Percentiles rank a stretch among this genome's conserved stretches.
phyloP scores from a whole-genome alignment of 1,140 invertebrate genomes.

The Drosophila bipectinata region DNA sequence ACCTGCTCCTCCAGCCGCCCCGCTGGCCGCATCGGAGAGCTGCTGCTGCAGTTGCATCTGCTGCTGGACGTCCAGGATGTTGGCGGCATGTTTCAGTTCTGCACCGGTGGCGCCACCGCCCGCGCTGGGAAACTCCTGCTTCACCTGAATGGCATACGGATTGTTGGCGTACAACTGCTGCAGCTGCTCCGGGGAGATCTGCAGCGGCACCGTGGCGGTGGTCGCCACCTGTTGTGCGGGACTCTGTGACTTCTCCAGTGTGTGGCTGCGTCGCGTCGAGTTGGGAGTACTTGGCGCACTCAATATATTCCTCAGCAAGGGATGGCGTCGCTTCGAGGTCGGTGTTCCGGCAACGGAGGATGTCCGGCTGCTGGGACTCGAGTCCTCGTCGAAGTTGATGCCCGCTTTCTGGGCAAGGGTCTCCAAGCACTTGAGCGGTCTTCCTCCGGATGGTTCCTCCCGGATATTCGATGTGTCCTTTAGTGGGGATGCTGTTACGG shows the following conservation, averaged over 20 bases:
- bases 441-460: constrained; percentile 26
- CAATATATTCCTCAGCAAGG: constrained; percentile 4
- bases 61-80: constrained; percentile 83
- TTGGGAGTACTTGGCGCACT: constrained; percentile 20
- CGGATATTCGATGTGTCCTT: constrained; percentile 82
- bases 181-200: constrained; percentile 81
- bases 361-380: constrained; percentile 10
- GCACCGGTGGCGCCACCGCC: constrained; percentile 21
- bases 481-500: constrained; percentile 56
- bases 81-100: constrained; percentile 81
- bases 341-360: constrained; percentile 16
- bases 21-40: constrained; percentile 70
- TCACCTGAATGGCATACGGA: constrained; percentile 84
- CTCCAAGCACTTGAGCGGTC: constrained; percentile 87
- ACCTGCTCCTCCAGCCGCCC: constrained; percentile 80
- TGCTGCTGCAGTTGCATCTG: constrained; percentile 84
- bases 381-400: constrained; percentile 85
- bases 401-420: constrained; percentile 88
- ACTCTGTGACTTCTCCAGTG: constrained; percentile 83
- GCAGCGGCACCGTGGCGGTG: constrained; percentile 74
- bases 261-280: constrained; percentile 28
- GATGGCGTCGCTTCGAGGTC: constrained; percentile 22
- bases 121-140: constrained; percentile 83
- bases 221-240: constrained; percentile 82
- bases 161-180: constrained; percentile 81